Percentiles rank a stretch among this genome's conserved stretches.
These are phyloP conservation scores for Junonia oenone DNA, from an alignment of 2,888 invertebrate genomes.

Conservation along the genomic window DNA sequence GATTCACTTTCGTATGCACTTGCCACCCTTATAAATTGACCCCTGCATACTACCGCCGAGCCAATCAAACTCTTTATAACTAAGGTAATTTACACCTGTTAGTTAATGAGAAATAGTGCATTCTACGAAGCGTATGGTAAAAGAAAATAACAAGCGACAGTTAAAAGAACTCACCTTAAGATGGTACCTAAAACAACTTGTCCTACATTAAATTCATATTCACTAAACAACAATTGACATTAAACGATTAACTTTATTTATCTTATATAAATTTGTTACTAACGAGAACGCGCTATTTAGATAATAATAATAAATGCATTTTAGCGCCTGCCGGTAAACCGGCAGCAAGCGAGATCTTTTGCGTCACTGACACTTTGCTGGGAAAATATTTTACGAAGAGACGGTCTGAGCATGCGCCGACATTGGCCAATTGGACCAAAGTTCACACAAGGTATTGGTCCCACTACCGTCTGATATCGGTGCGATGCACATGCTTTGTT, in stretches of 20 bases:
- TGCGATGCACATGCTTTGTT: slow-evolving; percentile 20
- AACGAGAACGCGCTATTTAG: slow-evolving; percentile 34
- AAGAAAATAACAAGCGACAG: slow-evolving; percentile 26
- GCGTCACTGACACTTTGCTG: slow-evolving; percentile 60
- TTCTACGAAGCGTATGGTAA: slow-evolving; percentile 2
- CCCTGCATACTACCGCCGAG: neutral
- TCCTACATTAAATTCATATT: slow-evolving; percentile 45
- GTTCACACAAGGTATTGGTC: slow-evolving; percentile 43
- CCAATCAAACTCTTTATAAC: slow-evolving; percentile 2
- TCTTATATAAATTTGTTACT: slow-evolving; percentile 38
- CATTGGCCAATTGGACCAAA: slow-evolving; percentile 60
- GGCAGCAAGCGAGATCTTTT: slow-evolving; percentile 51
- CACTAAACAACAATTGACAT: slow-evolving; percentile 67
- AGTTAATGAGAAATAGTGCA: slow-evolving; percentile 3
- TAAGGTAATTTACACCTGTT: slow-evolving; percentile 8
- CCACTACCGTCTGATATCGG: slow-evolving; percentile 6
- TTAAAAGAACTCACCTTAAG: slow-evolving; percentile 37
- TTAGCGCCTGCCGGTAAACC: slow-evolving; percentile 55
- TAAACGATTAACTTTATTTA: slow-evolving; percentile 39
- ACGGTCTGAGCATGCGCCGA: slow-evolving; percentile 59
- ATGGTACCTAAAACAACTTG: slow-evolving; percentile 47
- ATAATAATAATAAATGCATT: slow-evolving; percentile 41
- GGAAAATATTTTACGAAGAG: slow-evolving; percentile 49
- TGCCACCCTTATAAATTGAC: neutral
- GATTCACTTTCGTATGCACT: slow-evolving; percentile 14